Conservation (phyloP, 2,113 vertebrate genomes). For the Conger conger region DNA sequence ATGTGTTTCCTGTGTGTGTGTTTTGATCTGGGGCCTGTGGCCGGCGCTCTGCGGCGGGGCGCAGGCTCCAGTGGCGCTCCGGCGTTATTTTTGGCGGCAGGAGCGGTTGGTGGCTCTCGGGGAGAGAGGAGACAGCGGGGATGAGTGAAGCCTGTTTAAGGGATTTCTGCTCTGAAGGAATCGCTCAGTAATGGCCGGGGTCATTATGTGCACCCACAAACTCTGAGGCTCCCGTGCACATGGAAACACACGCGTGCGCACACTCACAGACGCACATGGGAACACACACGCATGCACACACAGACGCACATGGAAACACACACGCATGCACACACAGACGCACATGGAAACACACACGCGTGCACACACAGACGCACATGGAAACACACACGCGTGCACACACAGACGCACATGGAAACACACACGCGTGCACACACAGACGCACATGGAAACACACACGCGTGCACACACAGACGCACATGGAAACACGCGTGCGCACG, state of each 20-base stretch:
- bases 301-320: neutral
- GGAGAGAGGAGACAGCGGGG: constrained; percentile 67
- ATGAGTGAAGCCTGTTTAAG: constrained; percentile 69
- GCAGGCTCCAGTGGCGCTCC: constrained; percentile 77
- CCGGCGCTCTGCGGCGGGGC: constrained; percentile 66
- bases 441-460: too few relatives aligned
- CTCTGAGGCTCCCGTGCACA: constrained; percentile 34
- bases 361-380: too few relatives aligned
- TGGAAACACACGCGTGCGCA: constrained; percentile 34
- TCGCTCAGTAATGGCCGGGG: constrained; percentile 71
- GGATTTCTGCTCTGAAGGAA: constrained; percentile 74
- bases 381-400: too few relatives aligned
- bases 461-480: too few relatives aligned
- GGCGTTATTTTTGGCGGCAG: constrained; percentile 80
- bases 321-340: neutral
- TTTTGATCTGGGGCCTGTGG: constrained; percentile 78
- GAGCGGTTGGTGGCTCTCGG: constrained; percentile 76
- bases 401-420: too few relatives aligned
- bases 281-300: neutral
- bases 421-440: too few relatives aligned
- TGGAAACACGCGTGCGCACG: too few relatives aligned
- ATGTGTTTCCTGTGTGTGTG: constrained; percentile 82
- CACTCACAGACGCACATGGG: neutral
- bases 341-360: too few relatives aligned
- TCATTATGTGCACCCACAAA: constrained; percentile 55